Conservation (phyloP, 2,113 vertebrate genomes). For the Corythoichthys intestinalis region DNA sequence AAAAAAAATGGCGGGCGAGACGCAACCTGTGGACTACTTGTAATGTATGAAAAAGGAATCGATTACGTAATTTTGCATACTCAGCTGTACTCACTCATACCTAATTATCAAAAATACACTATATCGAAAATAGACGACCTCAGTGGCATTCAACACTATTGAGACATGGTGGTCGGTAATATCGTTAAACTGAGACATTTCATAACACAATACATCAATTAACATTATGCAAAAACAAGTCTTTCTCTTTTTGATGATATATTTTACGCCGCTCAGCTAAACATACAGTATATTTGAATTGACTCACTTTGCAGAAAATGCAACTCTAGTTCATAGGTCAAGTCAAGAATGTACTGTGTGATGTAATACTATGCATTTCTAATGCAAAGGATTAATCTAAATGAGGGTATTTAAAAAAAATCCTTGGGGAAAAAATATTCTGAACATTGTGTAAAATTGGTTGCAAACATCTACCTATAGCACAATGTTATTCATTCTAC, state of each 20-base stretch:
- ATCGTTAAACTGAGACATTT: background rate
- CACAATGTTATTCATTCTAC: background rate
- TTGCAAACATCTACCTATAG: background rate
- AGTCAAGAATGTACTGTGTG: background rate
- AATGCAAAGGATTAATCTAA: background rate
- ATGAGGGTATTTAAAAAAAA: background rate
- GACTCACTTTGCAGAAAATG: background rate
- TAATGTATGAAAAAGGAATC: too few relatives aligned
- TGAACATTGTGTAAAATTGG: background rate
- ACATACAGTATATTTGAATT: background rate
- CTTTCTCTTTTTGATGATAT: background rate
- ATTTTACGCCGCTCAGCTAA: background rate
- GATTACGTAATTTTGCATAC: too few relatives aligned
- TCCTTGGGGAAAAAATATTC: background rate
- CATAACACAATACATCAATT: background rate
- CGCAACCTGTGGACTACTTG: too few relatives aligned
- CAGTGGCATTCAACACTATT: too few relatives aligned
- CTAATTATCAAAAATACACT: too few relatives aligned
- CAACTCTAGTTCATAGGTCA: background rate
- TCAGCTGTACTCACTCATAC: too few relatives aligned
- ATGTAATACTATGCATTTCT: background rate
- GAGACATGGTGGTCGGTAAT: background rate
- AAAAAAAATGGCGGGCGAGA: too few relatives aligned
- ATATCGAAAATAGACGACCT: too few relatives aligned
- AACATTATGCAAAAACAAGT: background rate